Evolutionary conservation across 2,888 invertebrate genomes (phyloP), one percentile per base, ranked within the genome.

Genomic region (Osmoderma eremita): DNA sequence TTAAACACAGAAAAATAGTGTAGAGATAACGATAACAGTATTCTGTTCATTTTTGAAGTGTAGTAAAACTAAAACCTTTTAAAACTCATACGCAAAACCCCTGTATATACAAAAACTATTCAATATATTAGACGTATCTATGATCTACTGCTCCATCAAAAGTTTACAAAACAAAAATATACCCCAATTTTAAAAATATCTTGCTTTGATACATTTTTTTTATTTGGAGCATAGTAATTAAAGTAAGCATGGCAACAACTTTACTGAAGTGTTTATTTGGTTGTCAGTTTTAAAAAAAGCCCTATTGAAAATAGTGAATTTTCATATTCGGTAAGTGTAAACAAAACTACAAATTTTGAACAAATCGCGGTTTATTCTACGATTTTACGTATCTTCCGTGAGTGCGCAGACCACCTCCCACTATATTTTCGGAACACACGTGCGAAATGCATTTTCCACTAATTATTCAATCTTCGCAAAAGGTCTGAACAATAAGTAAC

Each of bases 401-500:
- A 53, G 53, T 68, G 68, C 69, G 71, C 69, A 63, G 51, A 41
- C 39, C 20, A 15, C 63, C 66, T 56, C 69, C 67, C 68, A 68
- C 68, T 65, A 58, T 65, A 56, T 63, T 66, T 68, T 69, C 65
- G 51, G 67, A 64, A 65, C 66, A 69, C 71, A 71, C 71, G 71
- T 71, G 71, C 70, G 63, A 71, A 71, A 71, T 73, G 74, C 73
- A 74, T 72, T 74, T 73, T 69, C 66, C 56, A 68, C 67, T 71
- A 75, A 75, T 74, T 76, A 73, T 73, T 74, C 74, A 73, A 75
- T 76, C 72, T 72, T 74, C 67, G 68, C 64, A 67, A 69, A 75
- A 72, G 71, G 72, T 68, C 67, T 69, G 72, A 68, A 67, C 41
- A 45, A 70, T 58, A 67, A 70, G 64, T 50, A 51, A 53, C 39